phyloP scores from a whole-genome alignment of 2,888 invertebrate species.

The Cenopis cana region DNA sequence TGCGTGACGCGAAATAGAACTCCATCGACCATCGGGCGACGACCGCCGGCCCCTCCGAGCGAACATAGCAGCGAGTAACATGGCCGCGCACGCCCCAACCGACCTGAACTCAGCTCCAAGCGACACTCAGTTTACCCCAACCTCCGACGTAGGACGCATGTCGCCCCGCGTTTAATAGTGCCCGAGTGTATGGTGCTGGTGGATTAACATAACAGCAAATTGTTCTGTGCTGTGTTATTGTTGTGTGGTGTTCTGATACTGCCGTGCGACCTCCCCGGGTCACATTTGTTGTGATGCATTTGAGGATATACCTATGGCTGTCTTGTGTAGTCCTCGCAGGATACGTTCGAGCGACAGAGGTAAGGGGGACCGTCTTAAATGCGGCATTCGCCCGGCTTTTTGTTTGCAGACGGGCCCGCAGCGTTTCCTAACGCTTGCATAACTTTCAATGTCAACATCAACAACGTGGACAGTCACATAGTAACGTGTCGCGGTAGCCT shows the following conservation, averaged over 20 bases:
- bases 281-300: conserved; percentile 88
- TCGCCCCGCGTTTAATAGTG: conserved; percentile 71
- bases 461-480: conserved; percentile 55
- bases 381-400: conserved; percentile 79
- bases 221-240: conserved; percentile 79
- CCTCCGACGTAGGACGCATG: conserved; percentile 71
- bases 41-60: conserved; percentile 64
- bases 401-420: conserved; percentile 62
- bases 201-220: conserved; percentile 80
- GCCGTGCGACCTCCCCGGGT: conserved; percentile 73
- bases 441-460: conserved; percentile 78
- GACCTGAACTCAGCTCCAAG: conserved; percentile 73
- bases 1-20: conserved; percentile 76
- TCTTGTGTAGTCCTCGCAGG: conserved; percentile 89
- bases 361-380: conserved; percentile 85
- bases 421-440: conserved; percentile 67
- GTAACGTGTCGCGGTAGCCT: conserved; percentile 24
- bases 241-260: conserved; percentile 74
- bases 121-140: conserved; percentile 79
- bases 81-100: conserved; percentile 69
- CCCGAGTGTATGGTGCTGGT: conserved; percentile 80
- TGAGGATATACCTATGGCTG: conserved; percentile 90
- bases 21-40: conserved; percentile 76
- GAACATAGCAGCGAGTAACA: conserved; percentile 68
- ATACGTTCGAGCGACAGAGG: conserved; percentile 91